Percentiles rank a stretch among this genome's conserved stretches.
These are phyloP conservation scores for Brachymystax lenok DNA, from an alignment of 2,797 vertebrate genomes.

Conservation along the genomic window DNA sequence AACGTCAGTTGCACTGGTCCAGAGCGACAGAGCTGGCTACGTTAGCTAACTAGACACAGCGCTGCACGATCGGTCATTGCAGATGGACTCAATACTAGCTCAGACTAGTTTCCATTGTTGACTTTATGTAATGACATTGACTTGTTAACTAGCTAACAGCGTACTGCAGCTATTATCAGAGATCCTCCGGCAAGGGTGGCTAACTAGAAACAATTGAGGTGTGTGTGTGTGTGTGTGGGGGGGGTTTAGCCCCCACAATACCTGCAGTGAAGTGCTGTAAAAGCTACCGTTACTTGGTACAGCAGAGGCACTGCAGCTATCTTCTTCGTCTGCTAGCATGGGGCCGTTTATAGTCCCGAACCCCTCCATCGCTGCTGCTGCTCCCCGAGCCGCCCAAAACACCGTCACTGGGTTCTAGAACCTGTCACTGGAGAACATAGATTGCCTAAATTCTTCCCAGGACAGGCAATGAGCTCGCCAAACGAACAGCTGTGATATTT, in stretches of 20 bases:
- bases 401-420: background rate
- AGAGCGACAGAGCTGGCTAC: too few species aligned
- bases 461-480: background rate
- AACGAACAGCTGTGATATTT: background rate
- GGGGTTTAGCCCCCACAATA: background rate
- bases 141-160: background rate
- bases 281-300: constrained; percentile 28
- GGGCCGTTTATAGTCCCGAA: constrained; percentile 41
- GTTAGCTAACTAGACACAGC: too few species aligned
- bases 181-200: background rate
- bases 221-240: too few species aligned
- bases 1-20: too few species aligned
- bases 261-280: constrained; percentile 28
- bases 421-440: background rate
- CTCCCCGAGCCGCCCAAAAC: background rate
- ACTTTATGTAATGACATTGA: background rate
- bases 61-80: too few species aligned
- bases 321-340: constrained; percentile 7
- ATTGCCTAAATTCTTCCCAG: background rate
- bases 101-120: background rate
- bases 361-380: constrained; percentile 70
- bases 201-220: background rate
- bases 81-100: background rate
- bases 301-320: constrained; percentile 15
- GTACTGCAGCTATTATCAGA: background rate